Conservation (phyloP, 2,888 invertebrate species). For the Macrophya annulata region DNA sequence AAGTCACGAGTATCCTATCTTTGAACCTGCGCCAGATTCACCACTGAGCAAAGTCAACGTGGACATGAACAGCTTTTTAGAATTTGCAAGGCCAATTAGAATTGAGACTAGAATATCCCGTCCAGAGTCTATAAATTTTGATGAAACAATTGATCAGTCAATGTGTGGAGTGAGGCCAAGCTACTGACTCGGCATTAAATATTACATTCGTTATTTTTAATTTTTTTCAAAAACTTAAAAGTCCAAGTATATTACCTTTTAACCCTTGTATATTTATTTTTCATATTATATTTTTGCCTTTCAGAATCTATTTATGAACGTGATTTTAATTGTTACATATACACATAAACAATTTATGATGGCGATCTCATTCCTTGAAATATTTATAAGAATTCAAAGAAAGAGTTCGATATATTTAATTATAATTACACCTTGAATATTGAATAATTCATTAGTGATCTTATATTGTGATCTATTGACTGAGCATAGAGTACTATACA, state of each 20-base stretch:
- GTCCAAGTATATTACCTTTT: too few species aligned
- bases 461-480: not conserved
- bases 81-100: not conserved
- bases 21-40: slow-evolving; percentile 64
- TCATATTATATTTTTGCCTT: not conserved
- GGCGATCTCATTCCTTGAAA: slow-evolving; percentile 23
- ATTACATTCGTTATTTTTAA: not conserved
- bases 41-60: slow-evolving; percentile 64
- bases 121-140: not conserved
- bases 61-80: slow-evolving; percentile 61
- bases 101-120: not conserved
- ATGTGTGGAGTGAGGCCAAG: slow-evolving; percentile 63
- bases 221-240: not conserved
- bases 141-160: slow-evolving; percentile 65
- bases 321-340: not conserved
- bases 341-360: not conserved
- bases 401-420: not conserved
- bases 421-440: not conserved
- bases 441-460: slow-evolving; percentile 8
- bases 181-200: not conserved
- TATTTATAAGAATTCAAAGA: slow-evolving; percentile 28
- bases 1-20: slow-evolving; percentile 68
- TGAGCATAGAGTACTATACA: not conserved
- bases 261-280: slow-evolving; percentile 2
- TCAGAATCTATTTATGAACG: not conserved